phyloP scores from a whole-genome alignment of 2,113 vertebrate species.

The Dromaius novaehollandiae region DNA sequence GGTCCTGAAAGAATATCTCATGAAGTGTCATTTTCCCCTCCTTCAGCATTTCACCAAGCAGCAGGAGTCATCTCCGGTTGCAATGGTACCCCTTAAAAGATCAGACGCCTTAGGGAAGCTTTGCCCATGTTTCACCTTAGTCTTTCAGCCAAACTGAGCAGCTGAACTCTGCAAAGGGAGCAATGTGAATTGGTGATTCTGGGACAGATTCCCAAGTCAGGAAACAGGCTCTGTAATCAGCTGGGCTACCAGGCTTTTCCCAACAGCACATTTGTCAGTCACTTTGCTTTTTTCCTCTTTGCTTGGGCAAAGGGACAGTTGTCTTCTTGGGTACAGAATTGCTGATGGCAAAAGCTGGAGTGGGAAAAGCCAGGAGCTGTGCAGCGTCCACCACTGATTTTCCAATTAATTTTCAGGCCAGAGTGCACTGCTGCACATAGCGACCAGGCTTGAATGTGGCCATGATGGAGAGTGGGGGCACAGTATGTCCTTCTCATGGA shows the following conservation, averaged over 20 bases:
- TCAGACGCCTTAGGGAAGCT: too few relatives aligned
- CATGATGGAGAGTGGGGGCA: background rate
- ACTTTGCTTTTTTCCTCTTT: background rate
- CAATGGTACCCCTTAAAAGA: background rate
- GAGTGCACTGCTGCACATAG: background rate
- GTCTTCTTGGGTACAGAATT: background rate
- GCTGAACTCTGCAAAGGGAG: background rate
- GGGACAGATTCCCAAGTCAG: background rate
- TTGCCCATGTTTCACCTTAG: background rate
- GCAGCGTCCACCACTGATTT: too few relatives aligned
- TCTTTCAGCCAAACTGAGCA: background rate
- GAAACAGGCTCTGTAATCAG: background rate
- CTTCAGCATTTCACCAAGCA: background rate
- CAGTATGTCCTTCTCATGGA: rapidly evolving
- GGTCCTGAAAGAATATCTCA: background rate
- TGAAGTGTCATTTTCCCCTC: background rate
- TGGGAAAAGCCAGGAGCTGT: background rate
- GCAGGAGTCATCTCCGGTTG: background rate
- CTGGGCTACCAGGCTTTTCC: background rate
- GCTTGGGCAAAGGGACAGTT: background rate
- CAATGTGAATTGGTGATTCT: background rate
- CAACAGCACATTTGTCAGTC: background rate
- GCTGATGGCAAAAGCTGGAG: background rate
- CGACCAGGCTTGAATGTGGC: background rate
- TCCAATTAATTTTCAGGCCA: too few relatives aligned